phyloP scores from a whole-genome alignment of 2,113 vertebrate genomes.

The Hippolais icterina region DNA sequence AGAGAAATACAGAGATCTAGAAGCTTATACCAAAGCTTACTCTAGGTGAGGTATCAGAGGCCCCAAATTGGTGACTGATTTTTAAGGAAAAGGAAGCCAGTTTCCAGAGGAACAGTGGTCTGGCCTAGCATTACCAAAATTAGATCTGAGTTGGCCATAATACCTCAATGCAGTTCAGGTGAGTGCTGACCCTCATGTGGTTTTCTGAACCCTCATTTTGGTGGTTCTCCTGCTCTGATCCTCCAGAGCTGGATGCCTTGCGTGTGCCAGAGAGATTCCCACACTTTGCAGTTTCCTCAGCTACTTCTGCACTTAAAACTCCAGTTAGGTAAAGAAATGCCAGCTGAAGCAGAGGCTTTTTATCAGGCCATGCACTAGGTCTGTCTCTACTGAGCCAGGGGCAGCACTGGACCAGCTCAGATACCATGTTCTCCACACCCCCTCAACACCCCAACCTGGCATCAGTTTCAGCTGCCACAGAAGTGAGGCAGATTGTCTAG shows the following conservation, averaged over 20 bases:
- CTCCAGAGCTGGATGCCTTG: not conserved
- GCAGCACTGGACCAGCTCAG: not conserved
- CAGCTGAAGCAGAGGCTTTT: not conserved
- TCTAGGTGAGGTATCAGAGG: not conserved
- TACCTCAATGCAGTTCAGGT: accelerated
- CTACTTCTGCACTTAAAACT: not conserved
- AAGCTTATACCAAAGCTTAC: not conserved
- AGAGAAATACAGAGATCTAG: not conserved
- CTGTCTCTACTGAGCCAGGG: not conserved
- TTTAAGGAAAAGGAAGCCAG: not conserved
- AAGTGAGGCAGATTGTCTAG: not conserved
- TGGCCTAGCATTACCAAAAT: not conserved
- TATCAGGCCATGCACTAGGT: not conserved
- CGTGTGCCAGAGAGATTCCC: accelerated
- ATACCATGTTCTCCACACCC: accelerated
- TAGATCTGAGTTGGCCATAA: accelerated
- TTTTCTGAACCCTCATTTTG: not conserved
- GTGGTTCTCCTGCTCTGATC: not conserved
- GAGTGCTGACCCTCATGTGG: not conserved
- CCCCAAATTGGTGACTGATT: not conserved
- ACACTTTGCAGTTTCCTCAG: not conserved
- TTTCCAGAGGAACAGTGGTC: not conserved
- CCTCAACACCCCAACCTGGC: not conserved
- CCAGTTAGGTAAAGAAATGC: accelerated
- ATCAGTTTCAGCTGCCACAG: not conserved